These are phyloP conservation scores for Candidula unifasciata DNA, from an alignment of 2,888 invertebrate species.

Conservation along the genomic window DNA sequence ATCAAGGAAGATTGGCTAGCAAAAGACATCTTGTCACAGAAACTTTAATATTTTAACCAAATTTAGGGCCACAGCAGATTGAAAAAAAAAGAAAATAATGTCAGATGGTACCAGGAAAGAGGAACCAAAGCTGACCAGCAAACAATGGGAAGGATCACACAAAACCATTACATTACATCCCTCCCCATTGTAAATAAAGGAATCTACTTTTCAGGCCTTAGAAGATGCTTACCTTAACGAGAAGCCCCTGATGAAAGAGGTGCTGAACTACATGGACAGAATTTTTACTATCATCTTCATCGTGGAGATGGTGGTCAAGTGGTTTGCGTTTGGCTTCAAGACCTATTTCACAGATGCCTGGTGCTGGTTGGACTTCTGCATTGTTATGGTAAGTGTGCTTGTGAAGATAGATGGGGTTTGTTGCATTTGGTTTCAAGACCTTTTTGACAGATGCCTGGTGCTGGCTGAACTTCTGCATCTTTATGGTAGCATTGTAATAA, in stretches of 20 bases:
- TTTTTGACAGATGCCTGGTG: not conserved
- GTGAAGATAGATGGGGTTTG: not conserved
- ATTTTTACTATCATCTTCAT: constrained; percentile 99
- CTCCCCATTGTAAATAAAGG: too few species aligned
- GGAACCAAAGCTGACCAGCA: too few species aligned
- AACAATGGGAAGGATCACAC: too few species aligned
- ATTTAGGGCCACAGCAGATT: too few species aligned
- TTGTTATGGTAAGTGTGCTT: constrained; percentile 76
- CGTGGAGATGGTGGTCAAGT: constrained; percentile 98
- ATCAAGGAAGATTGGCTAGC: too few species aligned
- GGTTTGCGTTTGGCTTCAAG: constrained; percentile 96
- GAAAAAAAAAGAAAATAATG: too few species aligned
- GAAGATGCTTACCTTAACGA: constrained; percentile 96
- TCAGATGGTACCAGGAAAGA: too few species aligned
- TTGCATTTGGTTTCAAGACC: not conserved
- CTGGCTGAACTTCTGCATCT: too few species aligned
- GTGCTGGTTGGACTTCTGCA: constrained; percentile 99
- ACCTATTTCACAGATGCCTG: constrained; percentile 99
- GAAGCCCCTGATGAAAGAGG: constrained; percentile 92
- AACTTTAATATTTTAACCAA: too few species aligned
- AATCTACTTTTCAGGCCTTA: constrained; percentile 87
- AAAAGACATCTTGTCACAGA: too few species aligned
- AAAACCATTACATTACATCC: too few species aligned
- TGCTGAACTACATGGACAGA: constrained; percentile 96
- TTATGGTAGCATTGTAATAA: too few species aligned